Conservation (phyloP, 1,140 invertebrate genomes). For the Heliothis virescens region DNA sequence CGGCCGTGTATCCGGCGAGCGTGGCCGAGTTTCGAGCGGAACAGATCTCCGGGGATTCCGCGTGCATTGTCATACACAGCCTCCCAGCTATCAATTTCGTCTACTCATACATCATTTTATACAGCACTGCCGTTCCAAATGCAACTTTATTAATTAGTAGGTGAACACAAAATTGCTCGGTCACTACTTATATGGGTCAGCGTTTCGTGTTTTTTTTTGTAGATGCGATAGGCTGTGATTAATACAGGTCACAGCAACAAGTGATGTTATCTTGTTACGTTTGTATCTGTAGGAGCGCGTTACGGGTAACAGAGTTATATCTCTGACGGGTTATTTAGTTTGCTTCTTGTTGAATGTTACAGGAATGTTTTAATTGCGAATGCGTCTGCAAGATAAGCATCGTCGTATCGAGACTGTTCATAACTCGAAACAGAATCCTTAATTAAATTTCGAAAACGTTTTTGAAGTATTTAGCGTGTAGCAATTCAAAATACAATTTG, state of each 20-base stretch:
- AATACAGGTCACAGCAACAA: conserved; percentile 39
- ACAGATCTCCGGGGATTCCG: conserved; percentile 69
- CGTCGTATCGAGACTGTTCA: no score
- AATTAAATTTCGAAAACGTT: no score
- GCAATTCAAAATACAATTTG: no score
- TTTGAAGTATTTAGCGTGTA: no score
- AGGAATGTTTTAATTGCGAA: conserved; percentile 3
- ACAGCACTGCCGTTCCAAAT: conserved; percentile 21
- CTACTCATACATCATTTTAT: conserved; percentile 6
- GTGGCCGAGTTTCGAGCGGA: conserved; percentile 67
- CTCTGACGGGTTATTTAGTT: neutral
- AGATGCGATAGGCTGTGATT: conserved; percentile 10
- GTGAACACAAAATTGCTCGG: conserved; percentile 14
- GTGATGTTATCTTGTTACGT: conserved; percentile 34
- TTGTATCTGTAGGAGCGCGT: neutral
- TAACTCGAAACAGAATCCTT: neutral
- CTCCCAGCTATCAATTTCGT: conserved; percentile 33
- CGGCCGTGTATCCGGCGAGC: conserved; percentile 58
- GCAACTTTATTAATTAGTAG: conserved; percentile 34
- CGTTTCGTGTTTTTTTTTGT: conserved; percentile 33
- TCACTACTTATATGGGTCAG: conserved; percentile 43
- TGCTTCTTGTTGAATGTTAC: conserved; percentile 1
- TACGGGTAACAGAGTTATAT: neutral
- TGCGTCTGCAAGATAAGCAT: neutral
- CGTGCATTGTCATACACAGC: conserved; percentile 61